Evolutionary conservation across 2,797 vertebrate species (phyloP), one percentile per base, ranked within the genome.

Genomic region (Oophaga sylvatica): DNA sequence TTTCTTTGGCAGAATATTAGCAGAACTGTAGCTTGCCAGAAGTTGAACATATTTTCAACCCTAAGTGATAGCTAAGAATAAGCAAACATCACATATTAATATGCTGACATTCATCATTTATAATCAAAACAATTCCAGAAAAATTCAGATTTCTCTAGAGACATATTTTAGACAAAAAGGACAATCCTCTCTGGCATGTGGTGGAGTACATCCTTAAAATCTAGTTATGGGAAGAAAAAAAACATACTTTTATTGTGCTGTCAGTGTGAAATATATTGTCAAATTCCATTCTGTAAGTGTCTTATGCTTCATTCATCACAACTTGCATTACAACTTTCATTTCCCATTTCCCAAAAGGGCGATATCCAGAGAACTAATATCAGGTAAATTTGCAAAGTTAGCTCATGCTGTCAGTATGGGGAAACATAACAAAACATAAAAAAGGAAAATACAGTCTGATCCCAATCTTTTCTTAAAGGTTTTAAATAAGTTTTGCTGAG

Each of bases 321-420:
- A 78, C 86, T 87, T 87, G 80, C 86, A 87, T 83, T 83, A 86
- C 84, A 86, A 83, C 80, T 77, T 83, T 81, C 71, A 87, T 87
- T 87, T 76, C 60, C 71, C 86, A 87, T 87, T 87, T 83, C 86
- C 35, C 86, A 83, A 87, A 87, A 87, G 71, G 80, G 80, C 20
- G 62, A 83, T 87, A 87, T 87, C 80, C 71, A 83, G 71, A 83
- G 63, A 87, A 87, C 67, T 83, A 83, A 87, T 83, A 87, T 78
- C 80, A 83, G 86, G 80, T 87, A 87, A 62, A 77, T 87, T 87
- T 83, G 86, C 80, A 87, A 83, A 87, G 80, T 87, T 83, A 68
- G 86, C 73, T 87, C 71, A 76, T 82, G 80, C 86, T 83, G 86
- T 87, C 86, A 78, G 70, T 67, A 83, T 59, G 86, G 73, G 48